These are phyloP conservation scores for Silurus aristotelis DNA, from an alignment of 2,797 vertebrate genomes.

Conservation along the genomic window DNA sequence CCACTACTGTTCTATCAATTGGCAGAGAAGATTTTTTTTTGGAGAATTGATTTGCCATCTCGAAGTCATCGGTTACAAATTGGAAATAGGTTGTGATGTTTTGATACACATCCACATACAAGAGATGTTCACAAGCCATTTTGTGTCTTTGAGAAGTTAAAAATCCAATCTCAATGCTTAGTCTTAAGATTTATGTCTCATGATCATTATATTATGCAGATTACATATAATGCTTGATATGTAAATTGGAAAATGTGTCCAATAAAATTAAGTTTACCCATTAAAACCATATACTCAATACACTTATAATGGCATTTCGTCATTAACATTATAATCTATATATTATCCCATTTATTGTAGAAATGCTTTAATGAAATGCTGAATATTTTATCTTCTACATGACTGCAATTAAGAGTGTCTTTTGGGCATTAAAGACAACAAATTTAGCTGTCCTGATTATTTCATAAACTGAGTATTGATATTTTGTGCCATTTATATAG, in stretches of 20 bases:
- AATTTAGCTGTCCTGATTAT: slow-evolving; percentile 37
- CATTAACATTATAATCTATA: not conserved
- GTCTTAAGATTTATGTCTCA: not conserved
- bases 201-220: not conserved
- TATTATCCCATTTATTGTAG: not conserved
- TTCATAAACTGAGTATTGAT: slow-evolving; percentile 32
- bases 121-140: not conserved
- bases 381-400: not conserved
- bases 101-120: not conserved
- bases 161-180: not conserved
- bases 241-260: not conserved
- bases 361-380: not conserved
- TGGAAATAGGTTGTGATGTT: not conserved
- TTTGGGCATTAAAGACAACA: not conserved
- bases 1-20: not conserved
- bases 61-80: not conserved
- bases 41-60: not conserved
- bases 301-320: no score
- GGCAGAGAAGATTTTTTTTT: not conserved
- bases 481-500: slow-evolving; percentile 32
- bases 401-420: not conserved
- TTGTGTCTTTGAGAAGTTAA: not conserved
- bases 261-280: not conserved
- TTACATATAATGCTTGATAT: not conserved
- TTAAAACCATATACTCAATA: not conserved